Base-by-base conservation (phyloP, 2,113 vertebrate genomes). In the Indri indri region DNA sequence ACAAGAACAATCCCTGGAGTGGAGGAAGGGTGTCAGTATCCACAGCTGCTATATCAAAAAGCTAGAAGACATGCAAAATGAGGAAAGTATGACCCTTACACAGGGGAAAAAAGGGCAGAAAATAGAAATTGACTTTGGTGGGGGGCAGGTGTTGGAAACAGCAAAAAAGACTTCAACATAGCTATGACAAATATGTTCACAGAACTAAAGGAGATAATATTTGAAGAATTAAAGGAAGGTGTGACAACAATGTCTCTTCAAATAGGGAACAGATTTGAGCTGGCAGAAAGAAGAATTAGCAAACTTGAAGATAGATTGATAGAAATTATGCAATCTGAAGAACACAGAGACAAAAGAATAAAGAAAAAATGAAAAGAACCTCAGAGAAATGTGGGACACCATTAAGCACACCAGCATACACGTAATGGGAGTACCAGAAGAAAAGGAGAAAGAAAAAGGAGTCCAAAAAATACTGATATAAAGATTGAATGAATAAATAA, bases 181-280 rank as follows among this genome's bases (percentile, higher is more conserved):
- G 66, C 32, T 86, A 76, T 70, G 92, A 70, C 32, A 86, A 90
- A 70, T 73, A 65, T 32, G 25, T 74, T 52, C 47, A 86, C 10
- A 88, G 50, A 82, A 77, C 20, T 87, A 90, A 92, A 96, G 45
- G 42, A 92, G 59, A 89, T 66, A 40, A 66, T 88, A 47, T 77
- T 79, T 91, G 79, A 94, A 77, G n/a, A 77, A 95, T 77, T 90
- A 93, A 93, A 71, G 76, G 40, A 70, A 97, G 50, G 37, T 92
- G 12, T 82, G 76, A 90, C 22, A 57, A 88, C 9, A 94, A 93
- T 90, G 23, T 94, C 83, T 87, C 47, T 73, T 66, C 50, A 88
- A 88, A 95, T 9, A 94, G 52, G 77, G 11, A 90, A 77, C 52
- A 42, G 40, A 89, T 61, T 7, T 94, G 79, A 84, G 37, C 34